Base-by-base conservation (phyloP, 1,140 invertebrate species). In the Drosophila lini region DNA sequence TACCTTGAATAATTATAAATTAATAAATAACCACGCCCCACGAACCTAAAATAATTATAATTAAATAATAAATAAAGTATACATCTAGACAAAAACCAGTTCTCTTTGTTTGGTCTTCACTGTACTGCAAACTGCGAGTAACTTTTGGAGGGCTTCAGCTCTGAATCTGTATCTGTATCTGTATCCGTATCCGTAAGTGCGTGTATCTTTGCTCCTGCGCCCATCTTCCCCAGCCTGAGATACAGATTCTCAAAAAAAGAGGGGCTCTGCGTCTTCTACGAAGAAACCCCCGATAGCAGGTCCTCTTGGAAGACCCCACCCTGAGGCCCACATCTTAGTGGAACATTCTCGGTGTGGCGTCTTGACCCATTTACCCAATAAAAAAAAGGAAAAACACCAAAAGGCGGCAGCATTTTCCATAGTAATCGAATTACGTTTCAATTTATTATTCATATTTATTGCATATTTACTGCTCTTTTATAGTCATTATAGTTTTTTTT, bases 381-480 rank as follows among this genome's bases (percentile, higher is more conserved):
- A 78, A n/a, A 36, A 25, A 19, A 19, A 19, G 1, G 19, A 78
- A 58, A 57, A 58, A 58, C 50, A 22, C 19, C 1, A 47, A n/a
- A n/a, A 31, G 50, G 36, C 44, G 13, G 13, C 45, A 22, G 10
- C 45, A 22, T 68, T 63, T 82, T 80, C 52, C 57, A 71, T 63
- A 52, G 60, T 77, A 84, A 69, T 86, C 68, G 80, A 78, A 82
- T 68, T 78, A 59, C 67, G 68, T 64, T 74, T 60, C 67, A 73
- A 73, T 82, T 82, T 76, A 82, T 82, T 77, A 53, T 40, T 80
- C 40, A 65, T 75, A 75, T 58, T 80, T 76, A 81, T 68, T 80
- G 78, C 79, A 78, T 65, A 78, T 75, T 65, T 76, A 73, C 31
- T 71, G 60, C 65, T 40, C 44, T 60, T 55, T 74, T 77, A 64